Evolutionary conservation across 2,797 vertebrate species (phyloP).

Genomic region (Coregonus sp.): DNA sequence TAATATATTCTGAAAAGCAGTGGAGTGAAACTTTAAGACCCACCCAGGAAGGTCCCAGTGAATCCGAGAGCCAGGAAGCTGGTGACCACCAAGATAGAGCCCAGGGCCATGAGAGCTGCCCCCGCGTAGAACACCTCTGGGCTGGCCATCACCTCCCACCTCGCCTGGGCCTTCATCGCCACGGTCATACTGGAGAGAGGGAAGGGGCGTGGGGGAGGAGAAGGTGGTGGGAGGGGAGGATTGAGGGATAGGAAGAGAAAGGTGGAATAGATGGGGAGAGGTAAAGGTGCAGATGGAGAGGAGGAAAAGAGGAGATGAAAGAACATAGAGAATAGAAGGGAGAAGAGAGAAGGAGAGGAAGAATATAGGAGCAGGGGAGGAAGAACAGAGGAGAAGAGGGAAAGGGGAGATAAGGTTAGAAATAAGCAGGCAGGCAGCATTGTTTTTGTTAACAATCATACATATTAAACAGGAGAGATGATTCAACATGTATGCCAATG

Average conservation of each 20-base stretch:
- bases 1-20: neutral
- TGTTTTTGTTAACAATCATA: neutral
- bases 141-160: slow-evolving; percentile 77
- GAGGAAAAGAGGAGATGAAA: neutral
- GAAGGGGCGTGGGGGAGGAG: slow-evolving; percentile 21
- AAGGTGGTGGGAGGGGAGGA: slow-evolving; percentile 16
- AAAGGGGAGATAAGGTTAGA: slow-evolving; percentile 1
- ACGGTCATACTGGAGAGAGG: slow-evolving; percentile 80
- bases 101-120: slow-evolving; percentile 69
- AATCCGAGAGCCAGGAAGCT: slow-evolving; percentile 93
- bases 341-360: neutral
- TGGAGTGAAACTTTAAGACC: slow-evolving; percentile 48
- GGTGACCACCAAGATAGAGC: slow-evolving; percentile 83
- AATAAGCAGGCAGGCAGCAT: no score
- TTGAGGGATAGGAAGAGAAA: neutral
- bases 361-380: neutral
- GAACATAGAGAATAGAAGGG: neutral
- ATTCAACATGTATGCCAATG: neutral
- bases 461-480: neutral
- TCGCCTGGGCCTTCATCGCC: slow-evolving; percentile 85
- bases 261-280: neutral
- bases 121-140: slow-evolving; percentile 73
- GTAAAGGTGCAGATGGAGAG: neutral
- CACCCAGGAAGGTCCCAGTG: slow-evolving; percentile 92
- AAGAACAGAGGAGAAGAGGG: neutral